phyloP scores from a whole-genome alignment of 2,797 vertebrate species.

The Streptopelia turtur region DNA sequence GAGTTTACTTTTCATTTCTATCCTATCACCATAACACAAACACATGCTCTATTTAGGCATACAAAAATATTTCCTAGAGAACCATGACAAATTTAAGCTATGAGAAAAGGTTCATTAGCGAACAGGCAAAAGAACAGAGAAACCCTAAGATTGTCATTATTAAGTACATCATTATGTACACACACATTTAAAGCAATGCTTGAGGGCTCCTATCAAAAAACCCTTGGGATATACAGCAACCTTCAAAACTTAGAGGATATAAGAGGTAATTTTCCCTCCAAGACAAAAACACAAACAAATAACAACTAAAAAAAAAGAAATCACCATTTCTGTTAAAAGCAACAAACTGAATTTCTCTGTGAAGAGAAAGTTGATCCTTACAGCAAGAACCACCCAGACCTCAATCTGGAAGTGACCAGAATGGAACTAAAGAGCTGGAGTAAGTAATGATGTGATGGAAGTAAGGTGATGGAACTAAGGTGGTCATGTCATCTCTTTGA shows the following conservation, averaged over 20 bases:
- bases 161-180: not conserved
- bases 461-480: not conserved
- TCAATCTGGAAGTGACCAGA: not conserved
- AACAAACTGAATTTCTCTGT: not conserved
- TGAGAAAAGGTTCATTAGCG: not conserved
- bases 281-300: not conserved
- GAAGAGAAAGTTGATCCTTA: not conserved
- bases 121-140: not conserved
- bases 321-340: not conserved
- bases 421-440: not conserved
- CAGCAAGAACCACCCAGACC: not conserved
- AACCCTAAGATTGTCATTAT: not conserved
- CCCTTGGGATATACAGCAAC: not conserved
- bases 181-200: not conserved
- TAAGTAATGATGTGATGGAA: not conserved
- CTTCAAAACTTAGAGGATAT: not conserved
- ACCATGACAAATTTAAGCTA: not conserved
- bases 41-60: not conserved
- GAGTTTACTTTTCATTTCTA: not conserved
- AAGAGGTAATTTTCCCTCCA: not conserved
- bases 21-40: not conserved
- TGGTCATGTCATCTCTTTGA: not conserved
- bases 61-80: not conserved
- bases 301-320: too few species aligned
- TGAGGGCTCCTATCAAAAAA: not conserved